Conservation (phyloP, 2,888 invertebrate genomes). For the Smittia aterrima region DNA sequence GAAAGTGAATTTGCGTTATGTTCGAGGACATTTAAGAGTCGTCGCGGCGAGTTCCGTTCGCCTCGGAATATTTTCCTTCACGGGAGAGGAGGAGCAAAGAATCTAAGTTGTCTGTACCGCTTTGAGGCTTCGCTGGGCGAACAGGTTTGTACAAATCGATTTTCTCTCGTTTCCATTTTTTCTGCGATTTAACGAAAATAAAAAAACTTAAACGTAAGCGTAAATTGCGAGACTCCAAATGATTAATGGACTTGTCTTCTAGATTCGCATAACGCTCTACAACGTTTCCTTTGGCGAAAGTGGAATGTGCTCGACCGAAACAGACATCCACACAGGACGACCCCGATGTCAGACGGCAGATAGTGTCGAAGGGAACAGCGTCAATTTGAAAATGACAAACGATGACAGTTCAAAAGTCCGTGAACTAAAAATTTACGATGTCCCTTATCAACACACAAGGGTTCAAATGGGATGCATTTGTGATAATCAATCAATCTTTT, state of each 20-base stretch:
- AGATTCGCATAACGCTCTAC: slow-evolving; percentile 60
- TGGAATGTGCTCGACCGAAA: slow-evolving; percentile 65
- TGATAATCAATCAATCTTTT: slow-evolving; percentile 65
- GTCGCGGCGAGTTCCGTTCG: slow-evolving; percentile 63
- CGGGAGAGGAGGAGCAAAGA: slow-evolving; percentile 76
- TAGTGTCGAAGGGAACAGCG: slow-evolving; percentile 15
- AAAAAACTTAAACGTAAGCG: slow-evolving; percentile 13
- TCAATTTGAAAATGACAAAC: slow-evolving; percentile 46
- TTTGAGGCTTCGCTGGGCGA: slow-evolving; percentile 68
- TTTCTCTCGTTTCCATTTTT: background rate
- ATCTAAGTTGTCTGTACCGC: slow-evolving; percentile 74
- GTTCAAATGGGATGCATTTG: slow-evolving; percentile 76
- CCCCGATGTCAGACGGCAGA: slow-evolving; percentile 58
- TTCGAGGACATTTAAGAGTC: slow-evolving; percentile 64
- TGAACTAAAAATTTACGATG: slow-evolving; percentile 62
- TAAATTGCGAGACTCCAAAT: background rate
- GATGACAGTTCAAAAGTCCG: slow-evolving; percentile 53
- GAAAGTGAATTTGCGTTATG: slow-evolving; percentile 54
- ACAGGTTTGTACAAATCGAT: slow-evolving; percentile 53
- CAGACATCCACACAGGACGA: slow-evolving; percentile 70
- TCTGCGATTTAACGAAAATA: background rate
- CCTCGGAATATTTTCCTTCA: slow-evolving; percentile 77
- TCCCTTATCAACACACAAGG: slow-evolving; percentile 66
- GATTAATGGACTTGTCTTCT: slow-evolving; percentile 26
- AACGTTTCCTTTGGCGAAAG: slow-evolving; percentile 71